phyloP scores from a whole-genome alignment of 2,888 invertebrate species.

The Agrotis exclamationis region DNA sequence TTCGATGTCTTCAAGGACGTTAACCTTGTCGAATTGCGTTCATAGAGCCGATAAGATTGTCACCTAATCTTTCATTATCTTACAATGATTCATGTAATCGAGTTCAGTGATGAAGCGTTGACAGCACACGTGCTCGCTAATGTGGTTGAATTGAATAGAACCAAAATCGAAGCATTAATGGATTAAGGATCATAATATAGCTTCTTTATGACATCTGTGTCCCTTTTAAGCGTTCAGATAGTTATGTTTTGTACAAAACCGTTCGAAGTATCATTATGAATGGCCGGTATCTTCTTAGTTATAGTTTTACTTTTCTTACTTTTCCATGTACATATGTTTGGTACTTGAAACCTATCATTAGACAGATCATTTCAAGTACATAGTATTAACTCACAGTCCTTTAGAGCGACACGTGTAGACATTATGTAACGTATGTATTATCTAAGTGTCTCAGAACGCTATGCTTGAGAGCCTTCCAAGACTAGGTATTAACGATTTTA shows the following conservation, averaged over 20 bases:
- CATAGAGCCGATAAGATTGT: background rate
- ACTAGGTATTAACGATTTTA: too few species aligned
- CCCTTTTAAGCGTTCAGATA: too few species aligned
- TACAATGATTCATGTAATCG: slow-evolving; percentile 10
- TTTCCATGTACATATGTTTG: background rate
- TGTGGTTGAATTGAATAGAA: too few species aligned
- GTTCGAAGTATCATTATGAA: too few species aligned
- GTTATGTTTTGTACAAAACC: too few species aligned
- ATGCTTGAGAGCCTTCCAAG: background rate
- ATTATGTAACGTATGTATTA: background rate
- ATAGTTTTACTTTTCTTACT: background rate
- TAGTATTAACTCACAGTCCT: background rate
- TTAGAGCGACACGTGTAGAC: background rate
- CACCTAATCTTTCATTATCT: background rate
- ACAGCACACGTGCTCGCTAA: background rate
- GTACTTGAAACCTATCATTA: background rate
- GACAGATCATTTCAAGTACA: slow-evolving; percentile 9
- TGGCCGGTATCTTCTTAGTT: too few species aligned
- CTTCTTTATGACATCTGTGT: too few species aligned
- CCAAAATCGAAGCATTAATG: too few species aligned
- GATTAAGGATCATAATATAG: too few species aligned
- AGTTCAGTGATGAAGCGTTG: background rate
- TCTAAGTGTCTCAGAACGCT: background rate
- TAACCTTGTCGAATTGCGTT: background rate
- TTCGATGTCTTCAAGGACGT: background rate